Evolutionary conservation across 2,113 vertebrate species (phyloP), one percentile per base, ranked within the genome.

Genomic region (Poeciliopsis turrubarensis): DNA sequence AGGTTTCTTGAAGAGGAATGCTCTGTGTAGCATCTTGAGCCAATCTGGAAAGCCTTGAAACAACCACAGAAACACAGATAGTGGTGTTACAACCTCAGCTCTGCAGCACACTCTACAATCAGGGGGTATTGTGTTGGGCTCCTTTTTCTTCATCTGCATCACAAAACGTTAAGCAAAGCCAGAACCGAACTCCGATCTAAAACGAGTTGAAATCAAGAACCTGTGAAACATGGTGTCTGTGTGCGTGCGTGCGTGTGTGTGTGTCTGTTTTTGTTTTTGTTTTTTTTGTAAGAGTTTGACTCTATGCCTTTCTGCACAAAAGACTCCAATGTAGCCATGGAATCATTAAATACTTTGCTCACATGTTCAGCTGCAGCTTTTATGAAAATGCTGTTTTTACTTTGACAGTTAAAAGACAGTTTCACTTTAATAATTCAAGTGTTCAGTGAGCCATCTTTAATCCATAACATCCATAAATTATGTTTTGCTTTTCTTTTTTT

Each of bases 31-130:
- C 78, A 78, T 29, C 63, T 72, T 68, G 63, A 75, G 75, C 72
- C 80, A 30, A 22, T 68, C 83, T 71, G 74, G 78, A 69, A 31
- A 87, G 67, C 62, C 79, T 80, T 81, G 86, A 86, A 88, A 85
- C 65, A 39, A 81, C 57, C 26, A 19, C 65, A 57, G 66, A 37
- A 74, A 25, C 75, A 65, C 9, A 67, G 65, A 60, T 26, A 19
- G 37, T 15, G 11, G 12, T 65, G 15, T 73, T 39, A 70, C 75
- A 68, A 57, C 73, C 67, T 57, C 60, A 26, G 32, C n/a, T 82
- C 65, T 64, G 73, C 65, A 37, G n/a, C 34, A 39, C 27, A 5
- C 1, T 51, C 17, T 14, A 32, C 19, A 37, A 41, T 32, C 27
- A 68, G 64, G 6, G 22, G 47, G 25, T 39, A 8, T 67, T 64